Evolutionary conservation across 2,888 invertebrate genomes (phyloP).

Genomic region (Flabesymbios commensalis): DNA sequence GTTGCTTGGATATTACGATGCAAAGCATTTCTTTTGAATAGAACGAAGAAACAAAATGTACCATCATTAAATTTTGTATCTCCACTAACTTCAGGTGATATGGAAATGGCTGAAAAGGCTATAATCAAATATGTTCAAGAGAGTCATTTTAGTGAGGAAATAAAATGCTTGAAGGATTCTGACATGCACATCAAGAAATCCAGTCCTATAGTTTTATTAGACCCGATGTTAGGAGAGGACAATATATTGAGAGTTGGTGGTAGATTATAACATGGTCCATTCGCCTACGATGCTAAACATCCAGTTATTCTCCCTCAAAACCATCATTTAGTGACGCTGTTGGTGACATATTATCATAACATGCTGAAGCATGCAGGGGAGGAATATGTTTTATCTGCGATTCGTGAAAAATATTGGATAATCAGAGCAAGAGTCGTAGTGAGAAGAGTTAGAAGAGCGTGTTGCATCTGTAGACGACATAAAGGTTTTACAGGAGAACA

Average conservation of each 20-base stretch:
- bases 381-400: conserved; percentile 27
- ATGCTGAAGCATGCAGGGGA: conserved; percentile 36
- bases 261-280: neutral
- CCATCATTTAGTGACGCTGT: neutral
- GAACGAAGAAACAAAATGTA: neutral
- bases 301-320: neutral
- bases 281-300: neutral
- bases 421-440: neutral
- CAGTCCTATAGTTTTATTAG: neutral
- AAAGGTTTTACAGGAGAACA: neutral
- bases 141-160: neutral
- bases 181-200: no score
- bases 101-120: neutral
- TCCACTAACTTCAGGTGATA: neutral
- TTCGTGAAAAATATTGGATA: conserved; percentile 12
- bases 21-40: neutral
- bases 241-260: neutral
- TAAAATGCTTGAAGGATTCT: neutral
- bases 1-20: conserved; percentile 2
- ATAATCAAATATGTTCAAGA: neutral
- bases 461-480: neutral
- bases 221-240: neutral
- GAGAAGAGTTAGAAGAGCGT: neutral
- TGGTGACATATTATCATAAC: conserved; percentile 26
- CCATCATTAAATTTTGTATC: neutral